Percentiles rank a stretch among this genome's conserved stretches.
Evolutionary conservation across 2,797 vertebrate species (phyloP).

Genomic region (Trematomus bernacchii): DNA sequence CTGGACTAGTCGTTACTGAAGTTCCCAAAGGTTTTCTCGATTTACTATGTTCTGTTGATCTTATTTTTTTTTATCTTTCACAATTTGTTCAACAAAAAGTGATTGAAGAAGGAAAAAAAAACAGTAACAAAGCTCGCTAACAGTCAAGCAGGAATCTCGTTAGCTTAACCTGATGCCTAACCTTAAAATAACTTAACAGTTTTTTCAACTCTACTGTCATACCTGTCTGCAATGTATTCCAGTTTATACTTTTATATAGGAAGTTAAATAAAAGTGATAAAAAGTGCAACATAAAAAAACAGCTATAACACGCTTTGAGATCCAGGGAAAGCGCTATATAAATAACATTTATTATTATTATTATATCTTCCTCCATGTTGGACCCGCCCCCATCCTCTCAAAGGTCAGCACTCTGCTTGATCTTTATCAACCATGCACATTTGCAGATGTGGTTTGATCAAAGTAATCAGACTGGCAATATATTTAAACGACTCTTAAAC

Average conservation of each 20-base stretch:
- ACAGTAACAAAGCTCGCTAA: background rate
- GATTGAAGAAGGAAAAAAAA: background rate
- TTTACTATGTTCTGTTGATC: background rate
- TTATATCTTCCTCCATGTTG: too few relatives aligned
- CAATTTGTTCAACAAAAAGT: background rate
- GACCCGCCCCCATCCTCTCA: background rate
- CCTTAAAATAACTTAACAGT: background rate
- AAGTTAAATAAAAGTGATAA: background rate
- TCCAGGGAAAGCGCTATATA: too few relatives aligned
- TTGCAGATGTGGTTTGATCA: background rate
- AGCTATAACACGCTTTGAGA: too few relatives aligned
- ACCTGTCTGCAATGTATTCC: background rate
- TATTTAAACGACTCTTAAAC: background rate
- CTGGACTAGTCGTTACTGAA: background rate
- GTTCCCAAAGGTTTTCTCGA: background rate
- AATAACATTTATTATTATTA: too few relatives aligned
- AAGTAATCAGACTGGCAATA: background rate
- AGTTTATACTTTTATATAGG: background rate
- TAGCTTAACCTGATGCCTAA: background rate
- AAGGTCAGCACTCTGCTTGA: background rate
- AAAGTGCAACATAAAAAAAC: background rate
- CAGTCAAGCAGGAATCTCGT: background rate
- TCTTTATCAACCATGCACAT: too few relatives aligned
- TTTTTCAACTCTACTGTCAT: background rate
- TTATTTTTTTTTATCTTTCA: background rate